Base-by-base conservation (phyloP, 2,113 vertebrate species). In the Colistium nudipinnis region DNA sequence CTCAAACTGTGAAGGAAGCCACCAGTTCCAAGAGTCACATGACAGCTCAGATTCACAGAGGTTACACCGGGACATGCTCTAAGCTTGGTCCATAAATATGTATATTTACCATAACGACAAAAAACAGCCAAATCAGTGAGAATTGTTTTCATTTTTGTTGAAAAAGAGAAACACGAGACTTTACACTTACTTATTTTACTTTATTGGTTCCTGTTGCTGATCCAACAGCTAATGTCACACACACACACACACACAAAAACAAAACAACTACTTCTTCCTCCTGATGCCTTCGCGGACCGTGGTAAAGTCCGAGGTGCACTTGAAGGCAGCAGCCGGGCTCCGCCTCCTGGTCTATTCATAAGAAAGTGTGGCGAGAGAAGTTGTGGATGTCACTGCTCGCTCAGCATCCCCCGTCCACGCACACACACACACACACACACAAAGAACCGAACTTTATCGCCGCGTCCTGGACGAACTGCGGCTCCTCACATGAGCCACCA, bases 401-500 rank as follows among this genome's bases (percentile, higher is more conserved):
- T 68, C 67, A 51, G 17, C n/a, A 54, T 14, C 69, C 47, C 24
- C 4, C n/a, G 4, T 11, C 11, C 12, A 9, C 2, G 12, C 3
- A 48, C 44, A 24, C 3, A 7, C 1, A 20, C 45, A 10, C 43
- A 19, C 43, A 6, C n/a, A 4, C n/a, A n/a, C n/a, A n/a, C n/a
- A n/a, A n/a, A n/a, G n/a, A n/a, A n/a, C n/a, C n/a, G n/a, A n/a
- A n/a, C n/a, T n/a, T n/a, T n/a, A n/a, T n/a, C n/a, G n/a, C n/a
- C n/a, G n/a, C n/a, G n/a, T n/a, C n/a, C n/a, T n/a, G n/a, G n/a
- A n/a, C n/a, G n/a, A n/a, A n/a, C n/a, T n/a, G n/a, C n/a, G n/a
- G n/a, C n/a, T 31, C 3, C 24, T 11, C 44, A 3, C 19, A 24
- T 52, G 57, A 77, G 27, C 76, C 84, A 61, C 57, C 49, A 94